Base-by-base conservation (phyloP, 2,888 invertebrate species). In the Hydrotaea cyrtoneurina region DNA sequence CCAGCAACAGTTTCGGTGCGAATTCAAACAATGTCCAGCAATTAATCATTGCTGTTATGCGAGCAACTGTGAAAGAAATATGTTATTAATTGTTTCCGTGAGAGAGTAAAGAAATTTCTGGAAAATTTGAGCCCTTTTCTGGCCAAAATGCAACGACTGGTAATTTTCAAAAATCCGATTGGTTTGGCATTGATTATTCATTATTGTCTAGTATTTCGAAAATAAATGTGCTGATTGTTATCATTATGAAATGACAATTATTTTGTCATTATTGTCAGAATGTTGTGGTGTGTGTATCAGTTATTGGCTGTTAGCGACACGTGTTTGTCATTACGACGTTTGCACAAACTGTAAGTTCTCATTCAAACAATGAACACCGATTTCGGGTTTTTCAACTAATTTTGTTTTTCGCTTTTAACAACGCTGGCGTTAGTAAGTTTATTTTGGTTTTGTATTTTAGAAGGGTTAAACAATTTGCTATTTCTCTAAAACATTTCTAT, bases 1-100 rank as follows among this genome's bases (percentile, higher is more conserved):
- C n/a, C 0, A n/a, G 19, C 10, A 15, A n/a, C 5, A 0, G 46
- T 53, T 72, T 53, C n/a, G 13, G 13, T 19, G 4, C 31, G 17
- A 21, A 17, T 36, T 64, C n/a, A 64, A 62, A 62, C 31, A 75
- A 76, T 19, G 17, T 0, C 31, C 64, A 57, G 39, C 71, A 46
- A 84, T 84, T 78, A 84, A 84, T 80, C 78, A 83, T 71, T n/a
- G 62, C 71, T 84, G 77, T 46, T 43, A 36, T 57, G 15, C 11
- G 31, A 64, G 7, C 50, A 80, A 46, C 19, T 46, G 15, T 21
- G 71, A 46, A 59, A 26, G 50, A 50, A 43, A 17, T 69, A 21
- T n/a, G 15, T 10, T 39, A 4, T 13, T 21, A 59, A 59, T 71
- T 78, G 21, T 53, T 62, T 62, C 62, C 43, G 26, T 26, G 55